These are phyloP conservation scores for Psococerastis gibbosa DNA, from an alignment of 2,888 invertebrate genomes.

Conservation along the genomic window DNA sequence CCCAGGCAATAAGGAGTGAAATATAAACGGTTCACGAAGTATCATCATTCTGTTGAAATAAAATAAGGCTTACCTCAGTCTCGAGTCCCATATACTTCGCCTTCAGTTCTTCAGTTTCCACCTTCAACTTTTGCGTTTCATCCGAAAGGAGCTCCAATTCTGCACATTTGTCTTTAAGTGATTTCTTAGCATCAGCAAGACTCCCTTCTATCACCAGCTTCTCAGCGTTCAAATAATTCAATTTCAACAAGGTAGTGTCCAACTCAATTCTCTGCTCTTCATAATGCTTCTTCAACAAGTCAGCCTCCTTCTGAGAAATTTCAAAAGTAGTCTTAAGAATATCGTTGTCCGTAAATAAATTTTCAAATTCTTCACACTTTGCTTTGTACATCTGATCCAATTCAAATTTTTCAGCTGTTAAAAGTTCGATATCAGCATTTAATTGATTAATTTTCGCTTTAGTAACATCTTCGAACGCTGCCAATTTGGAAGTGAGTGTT, in stretches of 20 bases:
- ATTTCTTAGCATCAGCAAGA: too few species aligned
- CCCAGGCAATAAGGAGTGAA: too few species aligned
- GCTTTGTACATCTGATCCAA: neutral
- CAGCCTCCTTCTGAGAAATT: constrained; percentile 2
- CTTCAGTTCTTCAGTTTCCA: too few species aligned
- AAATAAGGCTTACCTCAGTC: too few species aligned
- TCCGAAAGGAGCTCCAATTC: too few species aligned
- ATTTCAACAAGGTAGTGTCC: neutral
- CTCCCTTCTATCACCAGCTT: too few species aligned
- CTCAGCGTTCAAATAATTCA: neutral
- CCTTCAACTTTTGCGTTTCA: too few species aligned
- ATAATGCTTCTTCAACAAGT: constrained; percentile 1
- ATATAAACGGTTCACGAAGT: too few species aligned
- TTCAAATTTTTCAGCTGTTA: neutral
- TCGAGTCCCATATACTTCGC: too few species aligned
- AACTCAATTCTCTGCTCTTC: constrained; percentile 4
- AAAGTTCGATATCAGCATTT: neutral
- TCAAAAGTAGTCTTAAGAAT: constrained; percentile 6
- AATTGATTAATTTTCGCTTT: neutral
- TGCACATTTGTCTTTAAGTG: too few species aligned
- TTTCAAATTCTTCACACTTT: constrained; percentile 1
- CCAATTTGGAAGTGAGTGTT: neutral
- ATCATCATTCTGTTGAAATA: too few species aligned
- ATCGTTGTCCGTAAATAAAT: constrained; percentile 1
- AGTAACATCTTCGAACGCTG: neutral